Conservation (phyloP, 2,797 vertebrate species). For the Gadopsis marmoratus region DNA sequence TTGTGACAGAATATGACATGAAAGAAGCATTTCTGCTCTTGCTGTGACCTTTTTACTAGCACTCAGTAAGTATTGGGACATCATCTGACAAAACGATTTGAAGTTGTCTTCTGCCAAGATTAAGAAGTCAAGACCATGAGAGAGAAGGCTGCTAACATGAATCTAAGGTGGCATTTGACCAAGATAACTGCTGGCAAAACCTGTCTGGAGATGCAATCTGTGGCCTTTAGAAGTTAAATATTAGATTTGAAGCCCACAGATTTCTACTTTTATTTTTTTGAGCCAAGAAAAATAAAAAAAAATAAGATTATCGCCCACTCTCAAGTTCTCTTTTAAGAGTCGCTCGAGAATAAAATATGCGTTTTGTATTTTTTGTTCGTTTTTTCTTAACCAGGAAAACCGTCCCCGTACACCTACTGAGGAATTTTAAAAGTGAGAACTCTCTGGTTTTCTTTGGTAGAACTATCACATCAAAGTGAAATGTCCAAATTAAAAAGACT, state of each 20-base stretch:
- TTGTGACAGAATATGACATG: not conserved
- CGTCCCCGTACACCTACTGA: not conserved
- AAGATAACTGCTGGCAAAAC: constrained; percentile 66
- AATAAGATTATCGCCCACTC: constrained; percentile 20
- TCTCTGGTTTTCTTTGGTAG: not conserved
- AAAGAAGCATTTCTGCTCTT: constrained; percentile 7
- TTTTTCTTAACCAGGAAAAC: not conserved
- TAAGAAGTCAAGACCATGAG: constrained; percentile 58
- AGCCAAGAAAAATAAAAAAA: constrained; percentile 37
- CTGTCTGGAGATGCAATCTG: constrained; percentile 65
- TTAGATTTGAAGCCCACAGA: constrained; percentile 46
- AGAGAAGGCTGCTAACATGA: constrained; percentile 40
- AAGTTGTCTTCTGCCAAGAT: constrained; percentile 47
- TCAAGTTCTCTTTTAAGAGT: constrained; percentile 27
- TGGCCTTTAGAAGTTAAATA: constrained; percentile 67
- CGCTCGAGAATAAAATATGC: not conserved
- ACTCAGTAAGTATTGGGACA: constrained; percentile 28
- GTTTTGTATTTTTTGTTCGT: not conserved
- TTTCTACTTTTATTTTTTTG: constrained; percentile 16
- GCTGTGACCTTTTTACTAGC: constrained; percentile 52
- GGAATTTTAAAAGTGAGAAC: not conserved
- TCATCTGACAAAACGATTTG: constrained; percentile 52
- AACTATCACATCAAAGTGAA: not conserved
- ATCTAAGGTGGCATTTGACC: constrained; percentile 72
- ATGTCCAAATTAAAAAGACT: not conserved